Percentiles rank a stretch among this genome's conserved stretches.
Conservation (phyloP, 1,140 invertebrate species). For the Metaphire vulgaris region DNA sequence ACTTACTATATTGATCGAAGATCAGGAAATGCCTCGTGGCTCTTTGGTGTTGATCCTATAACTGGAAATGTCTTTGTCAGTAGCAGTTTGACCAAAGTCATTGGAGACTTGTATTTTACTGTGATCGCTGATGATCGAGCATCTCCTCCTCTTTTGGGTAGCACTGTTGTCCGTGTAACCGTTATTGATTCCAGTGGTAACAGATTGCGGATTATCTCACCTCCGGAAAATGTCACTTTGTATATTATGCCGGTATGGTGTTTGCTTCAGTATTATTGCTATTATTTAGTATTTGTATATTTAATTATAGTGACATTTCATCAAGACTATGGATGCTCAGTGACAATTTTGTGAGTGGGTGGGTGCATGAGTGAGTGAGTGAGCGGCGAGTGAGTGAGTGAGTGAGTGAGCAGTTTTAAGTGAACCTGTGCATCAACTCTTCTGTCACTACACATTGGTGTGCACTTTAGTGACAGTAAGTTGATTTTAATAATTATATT, state of each 20-base stretch:
- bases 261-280: too few relatives aligned
- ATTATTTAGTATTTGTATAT: too few relatives aligned
- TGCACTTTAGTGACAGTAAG: too few relatives aligned
- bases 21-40: neutral
- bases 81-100: neutral
- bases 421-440: too few relatives aligned
- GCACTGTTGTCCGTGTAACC: neutral
- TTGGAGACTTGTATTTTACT: neutral
- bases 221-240: neutral
- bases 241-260: neutral
- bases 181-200: neutral
- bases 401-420: too few relatives aligned
- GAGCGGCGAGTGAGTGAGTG: too few relatives aligned
- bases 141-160: neutral
- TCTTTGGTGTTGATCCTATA: neutral
- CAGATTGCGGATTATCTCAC: neutral
- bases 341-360: too few relatives aligned
- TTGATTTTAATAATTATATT: too few relatives aligned
- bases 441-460: too few relatives aligned
- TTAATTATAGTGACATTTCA: too few relatives aligned
- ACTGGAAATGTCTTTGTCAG: neutral
- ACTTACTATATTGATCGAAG: neutral
- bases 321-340: too few relatives aligned
- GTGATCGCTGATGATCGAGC: neutral
- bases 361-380: too few relatives aligned